phyloP scores from a whole-genome alignment of 2,888 invertebrate species.

The Acleris cristana region DNA sequence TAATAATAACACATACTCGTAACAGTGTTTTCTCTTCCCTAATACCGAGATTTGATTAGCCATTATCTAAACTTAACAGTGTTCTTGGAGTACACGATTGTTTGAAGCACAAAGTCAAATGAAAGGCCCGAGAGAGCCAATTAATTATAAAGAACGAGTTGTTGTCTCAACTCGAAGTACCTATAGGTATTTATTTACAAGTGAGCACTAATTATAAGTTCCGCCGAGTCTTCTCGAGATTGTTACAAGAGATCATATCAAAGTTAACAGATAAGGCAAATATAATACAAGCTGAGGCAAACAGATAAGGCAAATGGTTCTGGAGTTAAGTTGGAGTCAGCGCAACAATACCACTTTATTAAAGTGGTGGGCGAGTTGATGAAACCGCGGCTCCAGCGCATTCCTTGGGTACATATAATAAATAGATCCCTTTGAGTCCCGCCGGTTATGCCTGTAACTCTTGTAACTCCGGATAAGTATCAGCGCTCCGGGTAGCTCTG shows the following conservation, averaged over 20 bases:
- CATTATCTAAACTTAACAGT: conserved; percentile 21
- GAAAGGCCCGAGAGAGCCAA: conserved; percentile 54
- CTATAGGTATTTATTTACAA: conserved; percentile 38
- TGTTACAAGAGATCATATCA: conserved; percentile 34
- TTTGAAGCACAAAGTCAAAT: conserved; percentile 58
- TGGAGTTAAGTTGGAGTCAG: conserved; percentile 2
- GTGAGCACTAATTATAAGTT: conserved; percentile 51
- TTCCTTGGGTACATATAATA: background rate
- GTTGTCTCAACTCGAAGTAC: conserved; percentile 43
- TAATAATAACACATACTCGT: too few relatives aligned
- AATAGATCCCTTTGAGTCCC: conserved; percentile 38
- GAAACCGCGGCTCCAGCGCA: conserved; percentile 15
- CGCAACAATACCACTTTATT: conserved; percentile 10
- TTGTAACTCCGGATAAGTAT: conserved; percentile 36
- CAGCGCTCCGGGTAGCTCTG: conserved; percentile 11
- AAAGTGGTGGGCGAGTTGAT: conserved; percentile 12
- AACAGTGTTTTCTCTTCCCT: background rate
- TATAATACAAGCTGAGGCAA: background rate
- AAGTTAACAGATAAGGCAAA: conserved; percentile 30
- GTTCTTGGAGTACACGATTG: conserved; percentile 44
- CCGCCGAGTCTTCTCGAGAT: conserved; percentile 19
- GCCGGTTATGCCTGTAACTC: conserved; percentile 41
- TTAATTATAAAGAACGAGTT: conserved; percentile 61
- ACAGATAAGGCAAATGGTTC: conserved; percentile 15
- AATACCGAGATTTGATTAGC: conserved; percentile 6